A percentile compares a stretch with the other conserved stretches of the same genome.
These are phyloP conservation scores for Arge pagana DNA, from an alignment of 2,888 invertebrate genomes.

Conservation along the genomic window DNA sequence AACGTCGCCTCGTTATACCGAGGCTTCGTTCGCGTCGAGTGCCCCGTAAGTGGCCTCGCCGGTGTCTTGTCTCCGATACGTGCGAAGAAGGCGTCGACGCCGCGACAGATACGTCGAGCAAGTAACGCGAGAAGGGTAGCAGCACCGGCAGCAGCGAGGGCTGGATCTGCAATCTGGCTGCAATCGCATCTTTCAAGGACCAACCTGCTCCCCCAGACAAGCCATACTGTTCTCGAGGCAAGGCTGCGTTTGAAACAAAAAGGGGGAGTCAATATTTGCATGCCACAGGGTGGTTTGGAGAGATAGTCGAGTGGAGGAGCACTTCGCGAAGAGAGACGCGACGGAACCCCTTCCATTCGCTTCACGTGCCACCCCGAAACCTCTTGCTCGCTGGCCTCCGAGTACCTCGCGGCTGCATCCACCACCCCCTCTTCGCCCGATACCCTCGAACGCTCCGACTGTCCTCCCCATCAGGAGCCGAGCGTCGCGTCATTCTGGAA, in stretches of 20 bases:
- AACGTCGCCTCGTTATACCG: too few relatives aligned
- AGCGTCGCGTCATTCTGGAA: conserved; percentile 24
- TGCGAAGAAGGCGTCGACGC: too few relatives aligned
- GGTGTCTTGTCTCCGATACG: too few relatives aligned
- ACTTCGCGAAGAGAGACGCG: conserved; percentile 36
- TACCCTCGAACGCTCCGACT: neutral
- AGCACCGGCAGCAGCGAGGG: too few relatives aligned
- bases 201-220: conserved; percentile 12
- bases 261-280: conserved; percentile 53
- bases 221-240: conserved; percentile 6
- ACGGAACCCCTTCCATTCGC: too few relatives aligned
- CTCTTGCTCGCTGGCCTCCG: conserved; percentile 1
- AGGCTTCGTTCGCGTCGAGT: too few relatives aligned
- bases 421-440: conserved; percentile 23
- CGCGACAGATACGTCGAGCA: too few relatives aligned
- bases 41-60: too few relatives aligned
- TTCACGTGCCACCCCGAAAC: too few relatives aligned
- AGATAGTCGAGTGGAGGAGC: conserved; percentile 39
- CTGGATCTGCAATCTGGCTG: conserved; percentile 8
- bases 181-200: conserved; percentile 14
- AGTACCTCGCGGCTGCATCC: too few relatives aligned
- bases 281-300: conserved; percentile 40
- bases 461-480: too few relatives aligned
- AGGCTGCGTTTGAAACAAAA: conserved; percentile 15
- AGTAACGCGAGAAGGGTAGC: too few relatives aligned